A percentile compares a stretch with the other conserved stretches of the same genome.
These are phyloP conservation scores for Palythoa grandis DNA, from an alignment of 92 coral and sea anemone genomes.

Conservation along the genomic window DNA sequence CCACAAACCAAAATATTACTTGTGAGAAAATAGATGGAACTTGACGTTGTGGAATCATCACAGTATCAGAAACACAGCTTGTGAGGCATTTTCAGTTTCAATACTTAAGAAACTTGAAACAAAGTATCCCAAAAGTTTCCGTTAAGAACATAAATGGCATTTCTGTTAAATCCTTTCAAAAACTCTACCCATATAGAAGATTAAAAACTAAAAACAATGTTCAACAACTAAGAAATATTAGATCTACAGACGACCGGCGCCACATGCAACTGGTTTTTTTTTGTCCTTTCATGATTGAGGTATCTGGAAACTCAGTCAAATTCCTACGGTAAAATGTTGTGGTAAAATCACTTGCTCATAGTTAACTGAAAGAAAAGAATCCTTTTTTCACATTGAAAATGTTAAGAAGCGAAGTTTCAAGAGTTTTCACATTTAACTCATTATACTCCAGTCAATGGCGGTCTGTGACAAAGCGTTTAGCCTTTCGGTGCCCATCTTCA, in stretches of 20 bases:
- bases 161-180: neutral
- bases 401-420: neutral
- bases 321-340: neutral
- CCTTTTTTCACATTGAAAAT: neutral
- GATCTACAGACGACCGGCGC: constrained; percentile 20
- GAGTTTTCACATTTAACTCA: constrained; percentile 55
- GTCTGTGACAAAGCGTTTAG: constrained; percentile 84
- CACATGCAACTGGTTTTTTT: neutral
- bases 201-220: neutral
- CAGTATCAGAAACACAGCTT: neutral
- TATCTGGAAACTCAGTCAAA: too few species aligned
- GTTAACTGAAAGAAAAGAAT: neutral
- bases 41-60: too few species aligned
- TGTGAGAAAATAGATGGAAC: too few species aligned
- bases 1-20: too few species aligned
- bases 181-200: neutral
- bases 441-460: constrained; percentile 89
- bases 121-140: neutral
- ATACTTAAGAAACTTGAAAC: neutral
- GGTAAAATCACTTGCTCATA: neutral
- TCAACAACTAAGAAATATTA: neutral
- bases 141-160: neutral
- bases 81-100: neutral
- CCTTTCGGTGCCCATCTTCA: constrained; percentile 96
- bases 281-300: neutral